Evolutionary conservation across 2,797 vertebrate genomes (phyloP).

Genomic region (Arctocebus calabarensis): DNA sequence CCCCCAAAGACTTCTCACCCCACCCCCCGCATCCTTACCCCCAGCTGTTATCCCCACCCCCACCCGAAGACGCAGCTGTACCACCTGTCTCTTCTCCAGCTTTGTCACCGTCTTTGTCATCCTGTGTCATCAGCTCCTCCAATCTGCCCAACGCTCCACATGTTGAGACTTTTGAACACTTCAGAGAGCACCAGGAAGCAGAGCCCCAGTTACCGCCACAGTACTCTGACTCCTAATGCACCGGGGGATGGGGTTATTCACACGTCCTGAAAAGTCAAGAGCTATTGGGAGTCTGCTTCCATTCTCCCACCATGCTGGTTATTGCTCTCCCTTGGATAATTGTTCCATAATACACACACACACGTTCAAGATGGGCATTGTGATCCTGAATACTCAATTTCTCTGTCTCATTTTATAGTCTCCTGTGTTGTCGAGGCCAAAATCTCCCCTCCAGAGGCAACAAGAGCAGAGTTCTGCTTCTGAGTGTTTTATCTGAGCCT

Average conservation of each 20-base stretch:
- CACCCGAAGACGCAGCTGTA: neutral
- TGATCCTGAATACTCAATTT: neutral
- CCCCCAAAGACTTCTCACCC: too few species aligned
- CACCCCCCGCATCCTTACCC: neutral
- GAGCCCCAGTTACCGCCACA: neutral
- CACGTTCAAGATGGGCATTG: neutral
- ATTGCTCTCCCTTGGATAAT: neutral
- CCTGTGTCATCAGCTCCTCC: neutral
- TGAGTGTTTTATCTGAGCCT: neutral
- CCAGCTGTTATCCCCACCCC: neutral
- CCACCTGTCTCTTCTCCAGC: neutral
- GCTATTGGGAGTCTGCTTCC: neutral
- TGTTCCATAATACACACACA: neutral
- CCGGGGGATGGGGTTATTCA: neutral
- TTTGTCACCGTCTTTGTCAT: neutral
- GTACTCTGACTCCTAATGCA: neutral
- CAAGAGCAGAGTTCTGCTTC: conserved; percentile 5
- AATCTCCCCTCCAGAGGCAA: neutral
- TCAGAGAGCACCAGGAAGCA: neutral
- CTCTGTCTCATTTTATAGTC: neutral
- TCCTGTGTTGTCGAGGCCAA: neutral
- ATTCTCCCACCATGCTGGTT: neutral
- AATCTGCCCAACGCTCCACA: neutral
- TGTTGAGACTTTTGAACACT: neutral
- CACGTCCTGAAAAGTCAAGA: neutral